Percentiles rank a stretch among this genome's conserved stretches.
phyloP scores from a whole-genome alignment of 1,140 invertebrate genomes.

The Aphelenchoides besseyi region DNA sequence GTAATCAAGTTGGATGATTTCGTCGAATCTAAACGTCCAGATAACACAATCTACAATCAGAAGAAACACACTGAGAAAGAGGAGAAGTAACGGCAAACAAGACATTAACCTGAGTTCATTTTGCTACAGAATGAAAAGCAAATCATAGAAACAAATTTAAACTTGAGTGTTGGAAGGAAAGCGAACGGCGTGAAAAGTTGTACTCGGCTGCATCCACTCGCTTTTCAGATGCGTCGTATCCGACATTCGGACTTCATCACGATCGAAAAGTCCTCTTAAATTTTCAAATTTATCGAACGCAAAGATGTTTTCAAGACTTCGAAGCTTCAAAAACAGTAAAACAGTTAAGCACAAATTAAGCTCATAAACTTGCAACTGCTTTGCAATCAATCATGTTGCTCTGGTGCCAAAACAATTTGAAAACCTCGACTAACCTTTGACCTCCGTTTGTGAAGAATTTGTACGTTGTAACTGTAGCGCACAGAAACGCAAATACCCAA shows the following conservation, averaged over 20 bases:
- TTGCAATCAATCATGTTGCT: not conserved
- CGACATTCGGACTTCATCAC: conserved; percentile 16
- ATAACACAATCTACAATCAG: not conserved
- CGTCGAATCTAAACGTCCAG: conserved; percentile 19
- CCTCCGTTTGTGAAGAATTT: conserved; percentile 56
- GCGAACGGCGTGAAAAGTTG: conserved; percentile 1
- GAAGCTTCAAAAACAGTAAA: not conserved
- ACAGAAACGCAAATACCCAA: conserved; percentile 55
- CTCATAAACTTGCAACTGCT: not conserved
- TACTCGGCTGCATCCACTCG: conserved; percentile 14
- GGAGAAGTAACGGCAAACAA: not conserved
- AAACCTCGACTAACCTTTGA: conserved; percentile 27
- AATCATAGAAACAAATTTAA: conserved; percentile 21
- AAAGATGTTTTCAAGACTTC: not conserved
- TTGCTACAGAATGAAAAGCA: conserved; percentile 19
- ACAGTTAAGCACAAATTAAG: not conserved
- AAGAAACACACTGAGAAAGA: not conserved
- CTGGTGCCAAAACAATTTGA: not conserved
- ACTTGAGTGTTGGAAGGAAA: conserved; percentile 36
- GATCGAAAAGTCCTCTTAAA: conserved; percentile 21
- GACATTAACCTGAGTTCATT: not conserved
- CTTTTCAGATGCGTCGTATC: not conserved
- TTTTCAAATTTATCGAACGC: not conserved
- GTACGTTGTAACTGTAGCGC: conserved; percentile 57
- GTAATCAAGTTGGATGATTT: conserved; percentile 21